Evolutionary conservation across 2,888 invertebrate genomes (phyloP).

Genomic region (Colletes collaris): DNA sequence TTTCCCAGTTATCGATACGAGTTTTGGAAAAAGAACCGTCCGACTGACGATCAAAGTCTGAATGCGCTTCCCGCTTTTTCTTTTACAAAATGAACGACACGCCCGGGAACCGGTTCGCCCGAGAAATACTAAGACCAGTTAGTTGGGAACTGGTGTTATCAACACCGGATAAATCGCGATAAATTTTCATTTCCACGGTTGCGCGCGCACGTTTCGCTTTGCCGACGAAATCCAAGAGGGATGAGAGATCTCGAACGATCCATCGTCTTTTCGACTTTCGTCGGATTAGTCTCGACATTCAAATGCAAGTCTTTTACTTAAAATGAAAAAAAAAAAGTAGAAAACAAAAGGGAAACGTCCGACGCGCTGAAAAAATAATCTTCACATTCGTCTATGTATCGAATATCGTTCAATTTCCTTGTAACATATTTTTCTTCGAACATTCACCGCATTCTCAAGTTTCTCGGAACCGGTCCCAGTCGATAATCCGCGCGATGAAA

Average conservation of each 20-base stretch:
- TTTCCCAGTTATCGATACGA: slow-evolving; percentile 27
- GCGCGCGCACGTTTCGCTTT: not conserved
- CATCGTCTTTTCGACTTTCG: not conserved
- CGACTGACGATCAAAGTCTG: slow-evolving; percentile 5
- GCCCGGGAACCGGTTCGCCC: slow-evolving; percentile 48
- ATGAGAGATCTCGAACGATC: not conserved
- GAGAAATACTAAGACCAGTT: slow-evolving; percentile 39
- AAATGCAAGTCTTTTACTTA: slow-evolving; percentile 20
- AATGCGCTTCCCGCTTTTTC: slow-evolving; percentile 5
- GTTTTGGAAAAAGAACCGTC: slow-evolving; percentile 46
- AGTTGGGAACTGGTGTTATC: slow-evolving; percentile 31
- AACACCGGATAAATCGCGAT: slow-evolving; percentile 40
- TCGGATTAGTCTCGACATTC: not conserved
- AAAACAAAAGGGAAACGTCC: not conserved
- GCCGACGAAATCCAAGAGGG: slow-evolving; percentile 20
- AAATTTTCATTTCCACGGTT: slow-evolving; percentile 26
- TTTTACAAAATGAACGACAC: slow-evolving; percentile 3
- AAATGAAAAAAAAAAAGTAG: not conserved
- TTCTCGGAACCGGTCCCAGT: slow-evolving; percentile 30
- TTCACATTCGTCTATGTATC: slow-evolving; percentile 9
- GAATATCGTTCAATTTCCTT: slow-evolving; percentile 1
- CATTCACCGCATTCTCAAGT: slow-evolving; percentile 18
- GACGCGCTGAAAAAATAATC: not conserved
- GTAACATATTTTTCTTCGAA: slow-evolving; percentile 20
- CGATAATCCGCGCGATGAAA: slow-evolving; percentile 37